A percentile compares a stretch with the other conserved stretches of the same genome.
These are phyloP conservation scores for Prionailurus viverrinus DNA, from an alignment of 2,113 vertebrate genomes.

Conservation along the genomic window DNA sequence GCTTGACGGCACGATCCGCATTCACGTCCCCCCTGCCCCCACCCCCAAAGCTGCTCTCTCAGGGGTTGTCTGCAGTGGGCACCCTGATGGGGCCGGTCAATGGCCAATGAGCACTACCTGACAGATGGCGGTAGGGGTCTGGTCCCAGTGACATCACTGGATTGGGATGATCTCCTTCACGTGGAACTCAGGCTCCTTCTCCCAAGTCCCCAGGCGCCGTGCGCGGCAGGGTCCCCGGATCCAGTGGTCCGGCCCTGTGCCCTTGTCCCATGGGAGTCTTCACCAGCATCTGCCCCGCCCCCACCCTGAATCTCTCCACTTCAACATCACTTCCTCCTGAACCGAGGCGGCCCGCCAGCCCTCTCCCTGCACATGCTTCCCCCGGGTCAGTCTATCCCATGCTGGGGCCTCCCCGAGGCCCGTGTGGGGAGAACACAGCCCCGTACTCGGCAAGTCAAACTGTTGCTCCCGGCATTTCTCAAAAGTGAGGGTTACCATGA, in stretches of 20 bases:
- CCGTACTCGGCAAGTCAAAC: not conserved
- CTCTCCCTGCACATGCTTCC: not conserved
- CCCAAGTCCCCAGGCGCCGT: not conserved
- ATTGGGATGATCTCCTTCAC: not conserved
- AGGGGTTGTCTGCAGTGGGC: not conserved
- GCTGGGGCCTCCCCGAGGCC: not conserved
- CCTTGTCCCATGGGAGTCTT: not conserved
- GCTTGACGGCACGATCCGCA: rapidly evolving
- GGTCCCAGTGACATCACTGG: not conserved
- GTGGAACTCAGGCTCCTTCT: not conserved
- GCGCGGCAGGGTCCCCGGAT: not conserved
- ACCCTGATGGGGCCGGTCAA: not conserved
- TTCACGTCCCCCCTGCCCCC: not conserved
- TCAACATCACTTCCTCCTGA: not conserved
- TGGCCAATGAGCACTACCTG: not conserved
- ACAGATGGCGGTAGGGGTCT: not conserved
- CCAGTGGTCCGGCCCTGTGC: too few species aligned
- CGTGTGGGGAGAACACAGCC: not conserved
- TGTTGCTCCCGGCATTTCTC: not conserved
- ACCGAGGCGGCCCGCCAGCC: too few species aligned
- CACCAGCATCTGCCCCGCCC: not conserved
- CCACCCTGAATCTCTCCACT: not conserved
- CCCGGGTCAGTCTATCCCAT: not conserved
- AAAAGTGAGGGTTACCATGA: not conserved
- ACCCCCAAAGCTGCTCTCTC: not conserved